A percentile compares a stretch with the other conserved stretches of the same genome.
Conservation (phyloP, 2,888 invertebrate genomes). For the Pterostichus niger region DNA sequence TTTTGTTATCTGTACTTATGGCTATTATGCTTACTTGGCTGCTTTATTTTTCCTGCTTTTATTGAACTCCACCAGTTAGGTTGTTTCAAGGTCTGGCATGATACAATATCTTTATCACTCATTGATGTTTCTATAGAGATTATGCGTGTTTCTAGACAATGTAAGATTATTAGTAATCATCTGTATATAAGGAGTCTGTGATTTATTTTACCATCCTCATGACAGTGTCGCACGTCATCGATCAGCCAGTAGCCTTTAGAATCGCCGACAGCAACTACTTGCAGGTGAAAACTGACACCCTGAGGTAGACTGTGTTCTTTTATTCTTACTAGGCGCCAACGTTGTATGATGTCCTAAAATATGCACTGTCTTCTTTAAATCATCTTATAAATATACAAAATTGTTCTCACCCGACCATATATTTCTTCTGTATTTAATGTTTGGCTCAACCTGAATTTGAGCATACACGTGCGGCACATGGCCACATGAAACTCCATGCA, state of each 20-base stretch:
- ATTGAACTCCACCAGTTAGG: neutral
- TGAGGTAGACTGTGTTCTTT: neutral
- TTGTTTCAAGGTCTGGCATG: slow-evolving; percentile 17
- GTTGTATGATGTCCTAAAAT: neutral
- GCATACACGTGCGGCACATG: neutral
- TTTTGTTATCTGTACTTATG: neutral
- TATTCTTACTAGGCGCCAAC: neutral
- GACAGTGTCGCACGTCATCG: neutral
- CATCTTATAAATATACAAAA: too few species aligned
- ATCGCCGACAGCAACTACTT: neutral
- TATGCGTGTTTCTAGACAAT: neutral
- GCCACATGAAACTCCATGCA: neutral
- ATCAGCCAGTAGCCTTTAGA: neutral
- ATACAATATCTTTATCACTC: neutral
- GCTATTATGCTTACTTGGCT: neutral
- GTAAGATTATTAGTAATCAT: neutral
- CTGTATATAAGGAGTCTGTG: neutral
- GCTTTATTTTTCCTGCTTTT: neutral
- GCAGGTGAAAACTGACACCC: neutral
- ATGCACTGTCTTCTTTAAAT: too few species aligned
- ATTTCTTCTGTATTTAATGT: too few species aligned
- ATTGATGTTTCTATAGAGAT: neutral
- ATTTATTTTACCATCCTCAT: neutral
- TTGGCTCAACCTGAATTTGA: too few species aligned
- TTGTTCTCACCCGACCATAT: too few species aligned